Percentiles rank a stretch among this genome's conserved stretches.
Evolutionary conservation across 2,797 vertebrate species (phyloP).

Genomic region (Periophthalmus magnuspinnatus): DNA sequence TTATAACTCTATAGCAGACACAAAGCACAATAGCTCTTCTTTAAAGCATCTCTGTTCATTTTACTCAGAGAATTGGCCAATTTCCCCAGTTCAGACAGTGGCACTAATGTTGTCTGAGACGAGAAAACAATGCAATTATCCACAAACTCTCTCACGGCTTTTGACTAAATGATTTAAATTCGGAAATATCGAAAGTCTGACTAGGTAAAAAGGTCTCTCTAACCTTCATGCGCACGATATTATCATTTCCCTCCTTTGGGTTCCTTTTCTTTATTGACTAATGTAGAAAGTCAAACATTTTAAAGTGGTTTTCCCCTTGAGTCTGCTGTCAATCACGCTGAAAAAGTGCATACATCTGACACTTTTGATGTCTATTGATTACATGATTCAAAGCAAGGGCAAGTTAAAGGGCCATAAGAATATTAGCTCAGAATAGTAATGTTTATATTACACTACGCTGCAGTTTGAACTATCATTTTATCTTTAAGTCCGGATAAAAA

Average conservation of each 20-base stretch:
- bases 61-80: background rate
- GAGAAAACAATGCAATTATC: background rate
- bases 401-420: background rate
- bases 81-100: background rate
- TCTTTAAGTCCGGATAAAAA: background rate
- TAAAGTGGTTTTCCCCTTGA: background rate
- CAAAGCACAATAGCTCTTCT: too few species aligned
- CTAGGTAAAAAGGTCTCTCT: background rate
- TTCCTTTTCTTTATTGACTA: slow-evolving; percentile 3
- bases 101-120: background rate
- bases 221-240: background rate
- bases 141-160: too few species aligned
- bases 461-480: too few species aligned
- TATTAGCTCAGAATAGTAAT: background rate
- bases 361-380: slow-evolving; percentile 5
- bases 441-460: background rate
- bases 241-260: background rate
- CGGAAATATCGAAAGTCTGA: background rate
- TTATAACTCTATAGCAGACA: too few species aligned
- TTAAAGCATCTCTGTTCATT: background rate
- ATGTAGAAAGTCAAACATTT: background rate
- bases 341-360: slow-evolving; percentile 5
- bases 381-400: slow-evolving; percentile 4
- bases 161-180: background rate
- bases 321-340: background rate